Evolutionary conservation across 2,888 invertebrate species (phyloP).

Genomic region (Lithophane semibrunnea): DNA sequence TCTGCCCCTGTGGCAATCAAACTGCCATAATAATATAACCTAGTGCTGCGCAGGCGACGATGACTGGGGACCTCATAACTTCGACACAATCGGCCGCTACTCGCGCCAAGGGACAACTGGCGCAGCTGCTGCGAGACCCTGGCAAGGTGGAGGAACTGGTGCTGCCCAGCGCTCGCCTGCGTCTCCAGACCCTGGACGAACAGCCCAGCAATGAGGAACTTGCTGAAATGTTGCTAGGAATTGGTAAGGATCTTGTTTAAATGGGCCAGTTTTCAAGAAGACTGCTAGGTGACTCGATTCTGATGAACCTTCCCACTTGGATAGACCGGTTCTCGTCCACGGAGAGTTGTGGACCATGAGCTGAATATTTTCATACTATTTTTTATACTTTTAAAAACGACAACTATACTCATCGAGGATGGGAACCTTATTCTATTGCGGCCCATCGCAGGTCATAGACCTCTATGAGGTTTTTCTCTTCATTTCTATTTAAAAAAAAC

Average conservation of each 20-base stretch:
- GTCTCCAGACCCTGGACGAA: slow-evolving; percentile 75
- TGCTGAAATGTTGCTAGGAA: slow-evolving; percentile 81
- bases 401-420: too few relatives aligned
- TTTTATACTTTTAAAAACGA: too few relatives aligned
- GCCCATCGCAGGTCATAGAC: too few relatives aligned
- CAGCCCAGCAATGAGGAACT: slow-evolving; percentile 75
- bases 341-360: too few relatives aligned
- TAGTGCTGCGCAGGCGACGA: slow-evolving; percentile 87
- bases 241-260: slow-evolving; percentile 73
- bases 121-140: slow-evolving; percentile 69
- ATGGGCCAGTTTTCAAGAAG: too few relatives aligned
- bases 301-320: too few relatives aligned
- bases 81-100: slow-evolving; percentile 89
- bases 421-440: too few relatives aligned
- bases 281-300: too few relatives aligned
- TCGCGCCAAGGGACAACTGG: slow-evolving; percentile 89
- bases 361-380: too few relatives aligned
- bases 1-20: neutral
- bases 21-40: slow-evolving; percentile 37
- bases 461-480: too few relatives aligned
- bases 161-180: slow-evolving; percentile 78
- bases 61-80: slow-evolving; percentile 94
- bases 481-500: too few relatives aligned
- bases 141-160: slow-evolving; percentile 70
- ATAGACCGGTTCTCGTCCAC: too few relatives aligned